Conservation (phyloP, 2,797 vertebrate species). For the Podargus strigoides region DNA sequence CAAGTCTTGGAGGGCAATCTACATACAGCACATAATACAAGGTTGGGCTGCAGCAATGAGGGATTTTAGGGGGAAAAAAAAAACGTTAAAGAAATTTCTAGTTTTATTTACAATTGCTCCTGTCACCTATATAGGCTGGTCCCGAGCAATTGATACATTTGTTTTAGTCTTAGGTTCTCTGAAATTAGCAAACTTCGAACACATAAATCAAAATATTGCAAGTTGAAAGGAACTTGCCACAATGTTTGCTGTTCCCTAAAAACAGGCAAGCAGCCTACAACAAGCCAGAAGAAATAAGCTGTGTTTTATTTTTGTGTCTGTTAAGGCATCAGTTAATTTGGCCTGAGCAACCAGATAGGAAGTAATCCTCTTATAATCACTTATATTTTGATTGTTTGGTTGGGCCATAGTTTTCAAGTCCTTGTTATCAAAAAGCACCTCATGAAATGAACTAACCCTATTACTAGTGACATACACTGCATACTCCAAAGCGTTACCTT, state of each 20-base stretch:
- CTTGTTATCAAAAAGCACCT: neutral
- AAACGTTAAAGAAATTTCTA: neutral
- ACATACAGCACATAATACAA: neutral
- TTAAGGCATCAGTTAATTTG: neutral
- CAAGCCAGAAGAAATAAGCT: neutral
- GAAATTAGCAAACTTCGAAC: neutral
- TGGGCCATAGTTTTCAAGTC: neutral
- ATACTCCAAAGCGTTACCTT: neutral
- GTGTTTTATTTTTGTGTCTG: neutral
- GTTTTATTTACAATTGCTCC: neutral
- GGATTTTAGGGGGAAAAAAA: neutral
- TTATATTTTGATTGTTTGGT: neutral
- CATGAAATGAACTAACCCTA: neutral
- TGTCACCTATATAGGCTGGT: neutral
- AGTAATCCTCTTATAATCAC: neutral
- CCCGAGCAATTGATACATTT: neutral
- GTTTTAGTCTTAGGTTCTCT: neutral
- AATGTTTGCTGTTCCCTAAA: neutral
- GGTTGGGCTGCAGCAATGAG: accelerated
- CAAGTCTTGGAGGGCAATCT: neutral
- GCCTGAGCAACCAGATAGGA: neutral
- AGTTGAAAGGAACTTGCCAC: neutral
- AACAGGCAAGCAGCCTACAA: neutral
- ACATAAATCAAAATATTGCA: neutral
- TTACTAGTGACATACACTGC: neutral